These are phyloP conservation scores for Pseudochromis fuscus DNA, from an alignment of 2,797 vertebrate species.

Conservation along the genomic window DNA sequence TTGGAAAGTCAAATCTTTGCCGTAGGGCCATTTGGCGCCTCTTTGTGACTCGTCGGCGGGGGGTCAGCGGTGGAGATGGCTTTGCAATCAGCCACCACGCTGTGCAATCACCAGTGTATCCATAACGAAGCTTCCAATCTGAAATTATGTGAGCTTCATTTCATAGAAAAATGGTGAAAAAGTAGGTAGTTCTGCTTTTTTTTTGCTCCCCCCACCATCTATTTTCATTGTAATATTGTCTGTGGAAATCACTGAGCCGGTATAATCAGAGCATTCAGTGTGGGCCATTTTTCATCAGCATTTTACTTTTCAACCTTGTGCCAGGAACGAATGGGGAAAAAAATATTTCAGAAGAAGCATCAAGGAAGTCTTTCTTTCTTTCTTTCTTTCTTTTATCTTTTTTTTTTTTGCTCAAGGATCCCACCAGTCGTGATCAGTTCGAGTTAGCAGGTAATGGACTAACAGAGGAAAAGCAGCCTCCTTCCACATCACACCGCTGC, in stretches of 20 bases:
- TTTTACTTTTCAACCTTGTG: constrained; percentile 52
- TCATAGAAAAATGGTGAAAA: constrained; percentile 30
- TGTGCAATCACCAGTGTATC: constrained; percentile 71
- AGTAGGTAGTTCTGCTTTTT: constrained; percentile 2
- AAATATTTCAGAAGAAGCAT: constrained; percentile 35
- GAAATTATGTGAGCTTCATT: constrained; percentile 62
- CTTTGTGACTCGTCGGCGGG: constrained; percentile 68
- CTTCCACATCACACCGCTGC: constrained; percentile 2
- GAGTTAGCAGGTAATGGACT: constrained; percentile 22
- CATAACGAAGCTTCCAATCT: constrained; percentile 61
- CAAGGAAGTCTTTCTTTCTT: constrained; percentile 6
- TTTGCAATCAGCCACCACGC: constrained; percentile 75
- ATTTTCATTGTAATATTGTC: constrained; percentile 61
- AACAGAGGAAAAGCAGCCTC: constrained; percentile 22
- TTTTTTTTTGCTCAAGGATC: constrained; percentile 16
- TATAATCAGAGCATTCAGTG: constrained; percentile 57
- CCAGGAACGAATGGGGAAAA: constrained; percentile 43
- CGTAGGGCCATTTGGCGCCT: constrained; percentile 51
- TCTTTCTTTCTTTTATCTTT: not conserved
- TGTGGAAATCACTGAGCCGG: constrained; percentile 51
- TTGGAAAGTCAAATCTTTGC: constrained; percentile 67
- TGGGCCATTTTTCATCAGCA: constrained; percentile 31
- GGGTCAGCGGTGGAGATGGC: constrained; percentile 59
- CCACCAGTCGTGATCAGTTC: constrained; percentile 16
- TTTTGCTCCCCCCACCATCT: not conserved